A percentile compares a stretch with the other conserved stretches of the same genome.
These are phyloP conservation scores for Musca domestica DNA, from an alignment of 1,140 invertebrate genomes.

Conservation along the genomic window DNA sequence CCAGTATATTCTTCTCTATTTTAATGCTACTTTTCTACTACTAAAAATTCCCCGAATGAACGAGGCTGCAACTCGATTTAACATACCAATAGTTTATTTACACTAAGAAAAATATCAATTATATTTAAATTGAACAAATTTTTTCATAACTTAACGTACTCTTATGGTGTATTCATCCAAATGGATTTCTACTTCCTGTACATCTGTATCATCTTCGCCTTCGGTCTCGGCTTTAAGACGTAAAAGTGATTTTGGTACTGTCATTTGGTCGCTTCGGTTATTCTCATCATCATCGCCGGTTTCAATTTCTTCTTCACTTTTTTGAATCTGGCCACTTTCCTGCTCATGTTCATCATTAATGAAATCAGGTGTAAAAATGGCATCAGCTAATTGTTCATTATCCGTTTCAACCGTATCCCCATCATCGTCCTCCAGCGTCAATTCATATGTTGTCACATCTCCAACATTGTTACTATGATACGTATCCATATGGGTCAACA, in stretches of 20 bases:
- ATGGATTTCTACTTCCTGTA: not conserved
- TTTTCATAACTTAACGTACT: not conserved
- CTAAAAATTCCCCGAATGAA: too few relatives aligned
- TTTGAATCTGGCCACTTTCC: not conserved
- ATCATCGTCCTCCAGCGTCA: constrained; percentile 23
- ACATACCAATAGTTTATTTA: too few relatives aligned
- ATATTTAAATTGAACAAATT: not conserved
- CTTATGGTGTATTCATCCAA: constrained; percentile 4
- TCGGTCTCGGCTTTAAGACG: not conserved
- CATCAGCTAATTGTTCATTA: constrained; percentile 37
- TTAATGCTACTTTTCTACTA: too few relatives aligned
- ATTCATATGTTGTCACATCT: not conserved
- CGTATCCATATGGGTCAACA: constrained; percentile 44
- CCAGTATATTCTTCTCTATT: too few relatives aligned
- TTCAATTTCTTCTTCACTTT: constrained; percentile 31
- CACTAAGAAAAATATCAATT: not conserved
- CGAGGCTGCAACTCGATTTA: too few relatives aligned
- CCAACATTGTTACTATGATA: constrained; percentile 28
- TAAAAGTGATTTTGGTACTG: too few relatives aligned
- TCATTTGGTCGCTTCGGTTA: not conserved
- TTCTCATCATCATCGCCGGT: constrained; percentile 2
- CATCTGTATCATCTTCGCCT: not conserved
- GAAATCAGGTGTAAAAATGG: constrained; percentile 43
- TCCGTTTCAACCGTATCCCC: constrained; percentile 3
- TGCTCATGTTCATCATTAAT: constrained; percentile 24